Percentiles rank a stretch among this genome's conserved stretches.
Conservation (phyloP, 2,888 invertebrate species). For the Eilema griseolum region DNA sequence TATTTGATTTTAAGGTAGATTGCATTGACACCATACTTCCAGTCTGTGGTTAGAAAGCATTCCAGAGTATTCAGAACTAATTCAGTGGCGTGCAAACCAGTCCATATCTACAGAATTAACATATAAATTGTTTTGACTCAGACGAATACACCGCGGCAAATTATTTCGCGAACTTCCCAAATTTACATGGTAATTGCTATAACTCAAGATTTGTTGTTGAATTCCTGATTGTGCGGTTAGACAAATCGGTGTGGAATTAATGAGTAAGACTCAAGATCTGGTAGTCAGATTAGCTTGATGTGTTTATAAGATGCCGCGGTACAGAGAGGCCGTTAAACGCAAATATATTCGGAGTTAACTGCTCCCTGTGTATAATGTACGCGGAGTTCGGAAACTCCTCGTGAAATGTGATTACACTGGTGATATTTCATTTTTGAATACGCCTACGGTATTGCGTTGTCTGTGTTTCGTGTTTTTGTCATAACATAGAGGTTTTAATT, state of each 20-base stretch:
- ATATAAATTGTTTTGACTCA: conserved; percentile 87
- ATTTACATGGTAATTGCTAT: conserved; percentile 87
- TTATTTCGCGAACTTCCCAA: conserved; percentile 85
- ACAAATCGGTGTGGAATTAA: conserved; percentile 75
- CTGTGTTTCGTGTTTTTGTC: conserved; percentile 14
- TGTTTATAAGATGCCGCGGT: conserved; percentile 54
- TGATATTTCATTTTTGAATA: conserved; percentile 40
- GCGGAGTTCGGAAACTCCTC: conserved; percentile 41
- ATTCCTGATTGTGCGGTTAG: conserved; percentile 81
- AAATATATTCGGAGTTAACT: conserved; percentile 51
- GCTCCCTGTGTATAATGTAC: conserved; percentile 50
- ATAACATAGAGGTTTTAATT: background rate
- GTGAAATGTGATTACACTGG: conserved; percentile 45
- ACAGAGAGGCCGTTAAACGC: conserved; percentile 42
- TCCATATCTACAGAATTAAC: conserved; percentile 83
- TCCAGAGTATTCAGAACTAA: conserved; percentile 41
- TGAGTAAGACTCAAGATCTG: conserved; percentile 67
- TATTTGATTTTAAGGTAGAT: background rate
- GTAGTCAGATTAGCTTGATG: conserved; percentile 67
- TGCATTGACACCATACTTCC: conserved; percentile 33
- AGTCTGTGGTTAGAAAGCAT: conserved; percentile 37
- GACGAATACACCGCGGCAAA: conserved; percentile 82
- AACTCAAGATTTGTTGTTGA: conserved; percentile 86
- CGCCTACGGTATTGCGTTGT: conserved; percentile 21
- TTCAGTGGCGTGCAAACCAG: conserved; percentile 59